phyloP scores from a whole-genome alignment of 2,113 vertebrate genomes.

The Hyperopisus bebe region DNA sequence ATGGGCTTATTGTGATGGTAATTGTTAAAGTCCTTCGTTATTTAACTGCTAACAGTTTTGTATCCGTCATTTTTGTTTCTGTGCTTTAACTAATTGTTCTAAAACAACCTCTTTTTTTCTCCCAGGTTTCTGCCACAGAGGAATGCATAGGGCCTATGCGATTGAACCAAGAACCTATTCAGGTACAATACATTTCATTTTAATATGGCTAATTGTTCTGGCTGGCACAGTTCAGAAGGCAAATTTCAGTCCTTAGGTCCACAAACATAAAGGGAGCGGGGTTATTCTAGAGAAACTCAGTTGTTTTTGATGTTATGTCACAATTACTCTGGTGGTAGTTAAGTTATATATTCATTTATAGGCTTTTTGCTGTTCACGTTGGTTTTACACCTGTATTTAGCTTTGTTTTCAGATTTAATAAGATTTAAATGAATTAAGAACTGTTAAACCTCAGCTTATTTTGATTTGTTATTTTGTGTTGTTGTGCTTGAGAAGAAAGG shows the following conservation, averaged over 20 bases:
- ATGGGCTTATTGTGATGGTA: slow-evolving; percentile 52
- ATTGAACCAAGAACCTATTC: slow-evolving; percentile 83
- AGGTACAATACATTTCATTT: slow-evolving; percentile 61
- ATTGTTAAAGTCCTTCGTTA: not conserved
- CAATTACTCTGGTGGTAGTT: not conserved
- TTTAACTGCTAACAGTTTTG: not conserved
- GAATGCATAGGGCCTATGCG: slow-evolving; percentile 88
- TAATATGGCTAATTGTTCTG: not conserved
- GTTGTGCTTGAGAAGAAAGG: not conserved
- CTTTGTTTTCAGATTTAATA: slow-evolving; percentile 6
- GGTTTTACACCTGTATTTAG: not conserved
- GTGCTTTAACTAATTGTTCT: not conserved
- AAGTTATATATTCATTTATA: not conserved
- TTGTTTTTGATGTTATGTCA: not conserved
- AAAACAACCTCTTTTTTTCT: slow-evolving; percentile 33
- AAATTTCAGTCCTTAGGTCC: not conserved
- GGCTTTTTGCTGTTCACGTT: not conserved
- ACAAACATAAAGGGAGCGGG: not conserved
- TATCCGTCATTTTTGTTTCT: not conserved
- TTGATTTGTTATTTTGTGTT: not conserved
- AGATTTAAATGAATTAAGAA: not conserved
- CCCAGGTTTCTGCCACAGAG: slow-evolving; percentile 77
- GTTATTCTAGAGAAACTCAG: not conserved
- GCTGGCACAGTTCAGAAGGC: not conserved
- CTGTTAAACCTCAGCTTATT: not conserved